Conservation (phyloP, 92 coral and sea anemone genomes). For the Epizoanthus stellaris region DNA sequence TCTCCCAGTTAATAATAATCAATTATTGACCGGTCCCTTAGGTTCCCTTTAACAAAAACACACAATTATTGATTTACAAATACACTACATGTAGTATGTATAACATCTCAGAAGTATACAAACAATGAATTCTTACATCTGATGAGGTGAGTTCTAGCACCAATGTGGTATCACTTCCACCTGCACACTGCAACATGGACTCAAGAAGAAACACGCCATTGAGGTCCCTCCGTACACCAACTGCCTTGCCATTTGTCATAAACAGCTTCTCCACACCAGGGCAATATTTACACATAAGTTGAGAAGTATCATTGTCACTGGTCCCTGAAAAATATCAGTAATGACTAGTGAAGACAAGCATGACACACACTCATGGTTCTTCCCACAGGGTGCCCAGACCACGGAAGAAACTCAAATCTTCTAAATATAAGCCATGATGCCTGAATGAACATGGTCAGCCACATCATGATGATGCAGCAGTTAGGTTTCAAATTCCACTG, state of each 20-base stretch:
- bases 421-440: neutral
- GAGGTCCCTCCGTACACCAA: conserved; percentile 92
- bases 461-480: too few relatives aligned
- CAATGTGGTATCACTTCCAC: conserved; percentile 65
- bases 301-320: conserved; percentile 34
- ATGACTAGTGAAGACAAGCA: too few relatives aligned
- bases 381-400: neutral
- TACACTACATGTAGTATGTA: too few relatives aligned
- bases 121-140: conserved; percentile 73
- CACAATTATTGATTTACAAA: too few relatives aligned
- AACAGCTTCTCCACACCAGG: conserved; percentile 93
- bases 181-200: conserved; percentile 87
- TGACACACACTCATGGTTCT: neutral
- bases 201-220: conserved; percentile 96
- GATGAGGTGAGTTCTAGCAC: conserved; percentile 81
- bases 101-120: conserved; percentile 6
- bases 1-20: too few relatives aligned
- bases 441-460: neutral
- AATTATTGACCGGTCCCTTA: too few relatives aligned
- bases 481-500: too few relatives aligned
- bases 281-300: conserved; percentile 82
- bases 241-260: conserved; percentile 77
- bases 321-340: conserved; percentile 47
- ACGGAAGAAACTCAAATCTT: neutral
- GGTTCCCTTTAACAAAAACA: too few relatives aligned